These are phyloP conservation scores for Astyanax mexicanus DNA, from an alignment of 2,797 vertebrate genomes.

Conservation along the genomic window DNA sequence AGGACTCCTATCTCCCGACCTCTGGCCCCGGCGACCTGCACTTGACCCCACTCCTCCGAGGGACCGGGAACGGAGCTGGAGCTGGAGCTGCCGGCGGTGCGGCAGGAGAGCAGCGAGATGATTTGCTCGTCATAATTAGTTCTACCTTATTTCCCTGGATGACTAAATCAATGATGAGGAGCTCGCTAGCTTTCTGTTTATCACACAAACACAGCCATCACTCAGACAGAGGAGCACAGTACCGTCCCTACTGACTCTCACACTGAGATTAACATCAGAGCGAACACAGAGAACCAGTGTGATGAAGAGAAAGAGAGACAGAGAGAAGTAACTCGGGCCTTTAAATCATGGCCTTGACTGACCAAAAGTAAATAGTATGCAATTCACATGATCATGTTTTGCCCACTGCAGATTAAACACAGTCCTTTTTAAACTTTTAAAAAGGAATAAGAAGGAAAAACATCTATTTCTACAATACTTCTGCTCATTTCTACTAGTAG, in stretches of 20 bases:
- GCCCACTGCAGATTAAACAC: no score
- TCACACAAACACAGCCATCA: constrained; percentile 11
- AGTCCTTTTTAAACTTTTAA: no score
- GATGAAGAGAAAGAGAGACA: neutral
- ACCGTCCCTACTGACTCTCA: neutral
- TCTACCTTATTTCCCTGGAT: constrained; percentile 52
- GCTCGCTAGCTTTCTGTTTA: constrained; percentile 41
- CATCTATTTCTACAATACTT: no score
- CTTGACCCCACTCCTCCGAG: constrained; percentile 39
- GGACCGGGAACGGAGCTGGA: neutral
- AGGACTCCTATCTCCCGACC: constrained; percentile 25
- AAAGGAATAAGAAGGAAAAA: no score
- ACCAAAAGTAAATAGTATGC: no score
- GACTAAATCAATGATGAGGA: constrained; percentile 44
- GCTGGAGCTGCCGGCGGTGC: constrained; percentile 30
- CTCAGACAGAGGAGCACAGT: constrained; percentile 11
- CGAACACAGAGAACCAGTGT: neutral
- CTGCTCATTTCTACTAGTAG: no score
- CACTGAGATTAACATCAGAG: neutral
- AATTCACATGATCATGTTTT: no score
- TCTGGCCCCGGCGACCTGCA: constrained; percentile 39
- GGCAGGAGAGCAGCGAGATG: neutral
- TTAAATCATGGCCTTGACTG: no score
- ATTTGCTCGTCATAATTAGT: constrained; percentile 47
- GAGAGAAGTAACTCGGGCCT: neutral